These are phyloP conservation scores for Mylabris sibirica DNA, from an alignment of 2,888 invertebrate genomes.

Conservation along the genomic window DNA sequence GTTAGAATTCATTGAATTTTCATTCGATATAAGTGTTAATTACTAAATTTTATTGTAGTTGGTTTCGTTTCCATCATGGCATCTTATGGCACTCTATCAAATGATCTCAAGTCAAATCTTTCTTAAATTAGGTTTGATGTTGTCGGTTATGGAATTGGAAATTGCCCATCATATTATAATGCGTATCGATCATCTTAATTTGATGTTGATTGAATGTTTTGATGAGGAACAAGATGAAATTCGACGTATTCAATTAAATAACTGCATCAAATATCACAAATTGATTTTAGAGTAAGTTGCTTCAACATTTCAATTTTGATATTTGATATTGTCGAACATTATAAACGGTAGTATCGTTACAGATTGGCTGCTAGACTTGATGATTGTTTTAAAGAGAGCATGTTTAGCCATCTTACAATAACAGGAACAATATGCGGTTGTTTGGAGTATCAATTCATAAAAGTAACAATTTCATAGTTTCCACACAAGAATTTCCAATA, in stretches of 20 bases:
- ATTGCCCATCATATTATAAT: conserved; percentile 20
- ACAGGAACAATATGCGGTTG: conserved; percentile 19
- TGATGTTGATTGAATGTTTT: conserved; percentile 23
- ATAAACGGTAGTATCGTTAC: too few species aligned
- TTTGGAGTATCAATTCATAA: conserved; percentile 24
- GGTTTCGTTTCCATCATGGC: conserved; percentile 17
- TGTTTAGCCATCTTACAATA: conserved; percentile 23
- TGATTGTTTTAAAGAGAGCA: conserved; percentile 15
- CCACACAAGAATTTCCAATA: background rate
- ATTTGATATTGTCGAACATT: too few species aligned
- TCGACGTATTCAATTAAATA: background rate
- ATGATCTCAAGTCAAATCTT: conserved; percentile 12
- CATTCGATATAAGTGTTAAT: background rate
- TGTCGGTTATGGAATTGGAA: conserved; percentile 16
- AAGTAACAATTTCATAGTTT: conserved; percentile 1
- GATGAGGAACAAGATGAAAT: conserved; percentile 8
- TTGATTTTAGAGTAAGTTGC: conserved; percentile 20
- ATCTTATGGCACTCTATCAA: conserved; percentile 8
- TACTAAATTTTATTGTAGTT: background rate
- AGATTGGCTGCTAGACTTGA: conserved; percentile 21
- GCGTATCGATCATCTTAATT: conserved; percentile 22
- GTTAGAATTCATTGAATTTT: background rate
- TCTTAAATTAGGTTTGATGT: conserved; percentile 17
- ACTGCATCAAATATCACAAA: conserved; percentile 20
- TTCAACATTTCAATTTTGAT: background rate